phyloP scores from a whole-genome alignment of 2,797 vertebrate species.

The Orientallactaga sibirica region DNA sequence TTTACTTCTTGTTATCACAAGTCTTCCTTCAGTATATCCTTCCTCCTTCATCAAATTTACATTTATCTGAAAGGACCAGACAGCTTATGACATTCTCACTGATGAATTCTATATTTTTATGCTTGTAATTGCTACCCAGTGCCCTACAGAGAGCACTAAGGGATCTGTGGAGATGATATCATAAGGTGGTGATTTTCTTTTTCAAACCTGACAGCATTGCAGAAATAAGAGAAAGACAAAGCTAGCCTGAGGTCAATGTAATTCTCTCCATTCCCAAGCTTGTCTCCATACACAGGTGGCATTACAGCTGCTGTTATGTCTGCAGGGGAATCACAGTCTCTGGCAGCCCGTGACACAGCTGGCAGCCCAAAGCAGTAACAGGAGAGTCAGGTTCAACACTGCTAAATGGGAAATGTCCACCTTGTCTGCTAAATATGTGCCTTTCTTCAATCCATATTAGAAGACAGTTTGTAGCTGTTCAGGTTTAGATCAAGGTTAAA shows the following conservation, averaged over 20 bases:
- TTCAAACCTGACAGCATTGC: constrained; percentile 55
- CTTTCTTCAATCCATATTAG: constrained; percentile 30
- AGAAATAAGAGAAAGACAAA: constrained; percentile 71
- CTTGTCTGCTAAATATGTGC: constrained; percentile 50
- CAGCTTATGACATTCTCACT: neutral
- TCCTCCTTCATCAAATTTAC: constrained; percentile 35
- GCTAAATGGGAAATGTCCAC: constrained; percentile 68
- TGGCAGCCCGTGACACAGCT: constrained; percentile 71
- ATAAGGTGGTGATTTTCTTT: constrained; percentile 62
- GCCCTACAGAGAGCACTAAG: neutral
- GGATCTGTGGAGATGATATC: neutral
- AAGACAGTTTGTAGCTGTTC: neutral
- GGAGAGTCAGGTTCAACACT: constrained; percentile 61
- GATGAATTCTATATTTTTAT: neutral
- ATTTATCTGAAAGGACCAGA: constrained; percentile 19
- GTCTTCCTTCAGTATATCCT: constrained; percentile 33
- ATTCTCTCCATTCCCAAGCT: constrained; percentile 56
- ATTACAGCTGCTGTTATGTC: constrained; percentile 74
- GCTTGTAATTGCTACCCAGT: constrained; percentile 11
- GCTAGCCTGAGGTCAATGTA: constrained; percentile 67
- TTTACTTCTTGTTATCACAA: constrained; percentile 13
- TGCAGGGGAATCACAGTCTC: constrained; percentile 69
- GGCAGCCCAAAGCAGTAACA: neutral
- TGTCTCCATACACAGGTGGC: constrained; percentile 77
- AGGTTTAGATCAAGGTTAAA: constrained; percentile 49